These are phyloP conservation scores for Musca vetustissima DNA, from an alignment of 1,140 invertebrate species.

Conservation along the genomic window DNA sequence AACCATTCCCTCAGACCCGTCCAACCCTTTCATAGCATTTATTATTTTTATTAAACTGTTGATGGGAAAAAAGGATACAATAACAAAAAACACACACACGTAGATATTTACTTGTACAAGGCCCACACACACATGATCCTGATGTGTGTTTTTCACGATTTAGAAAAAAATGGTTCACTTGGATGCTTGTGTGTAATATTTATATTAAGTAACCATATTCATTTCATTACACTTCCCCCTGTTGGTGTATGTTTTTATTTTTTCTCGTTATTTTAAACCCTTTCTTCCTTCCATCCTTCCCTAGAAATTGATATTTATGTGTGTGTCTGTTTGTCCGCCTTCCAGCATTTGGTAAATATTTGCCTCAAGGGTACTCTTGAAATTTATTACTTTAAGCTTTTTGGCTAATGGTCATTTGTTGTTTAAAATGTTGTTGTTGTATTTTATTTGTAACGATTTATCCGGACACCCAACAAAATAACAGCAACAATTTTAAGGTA, in stretches of 20 bases:
- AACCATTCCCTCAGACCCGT: not conserved
- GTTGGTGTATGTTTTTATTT: too few species aligned
- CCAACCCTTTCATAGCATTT: constrained; percentile 1
- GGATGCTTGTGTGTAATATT: constrained; percentile 3
- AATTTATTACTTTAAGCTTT: constrained; percentile 47
- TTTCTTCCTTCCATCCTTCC: not conserved
- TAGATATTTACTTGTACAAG: not conserved
- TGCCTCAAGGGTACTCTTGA: constrained; percentile 54
- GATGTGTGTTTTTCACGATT: not conserved
- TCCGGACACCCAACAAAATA: not conserved
- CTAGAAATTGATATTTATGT: constrained; percentile 1
- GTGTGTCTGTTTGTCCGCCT: not conserved
- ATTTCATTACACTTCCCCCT: constrained; percentile 14
- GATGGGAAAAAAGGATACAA: not conserved
- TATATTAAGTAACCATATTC: constrained; percentile 22
- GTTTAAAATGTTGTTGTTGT: not conserved
- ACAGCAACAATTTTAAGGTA: not conserved
- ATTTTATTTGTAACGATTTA: constrained; percentile 13
- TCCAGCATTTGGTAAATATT: constrained; percentile 52
- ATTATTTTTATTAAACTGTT: constrained; percentile 1
- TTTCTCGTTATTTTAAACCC: too few species aligned
- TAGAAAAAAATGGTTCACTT: not conserved
- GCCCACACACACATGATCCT: not conserved
- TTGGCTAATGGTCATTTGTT: constrained; percentile 29
- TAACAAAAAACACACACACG: too few species aligned